Conservation (phyloP, 2,888 invertebrate genomes). For the Cheilosia scutellata region DNA sequence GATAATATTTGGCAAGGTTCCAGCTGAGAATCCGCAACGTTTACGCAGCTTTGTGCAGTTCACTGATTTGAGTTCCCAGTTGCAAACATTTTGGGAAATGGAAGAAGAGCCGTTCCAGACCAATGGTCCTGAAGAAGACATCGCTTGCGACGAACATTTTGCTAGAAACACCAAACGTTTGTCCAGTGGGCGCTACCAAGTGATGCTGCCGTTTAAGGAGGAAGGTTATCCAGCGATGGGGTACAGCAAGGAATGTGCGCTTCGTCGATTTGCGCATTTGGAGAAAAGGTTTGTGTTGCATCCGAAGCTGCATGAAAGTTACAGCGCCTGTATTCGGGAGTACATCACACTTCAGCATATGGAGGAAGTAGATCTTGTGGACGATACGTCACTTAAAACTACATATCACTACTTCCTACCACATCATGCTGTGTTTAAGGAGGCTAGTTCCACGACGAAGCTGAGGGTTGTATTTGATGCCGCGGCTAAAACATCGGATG, state of each 20-base stretch:
- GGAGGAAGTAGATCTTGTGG: not conserved
- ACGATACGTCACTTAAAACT: not conserved
- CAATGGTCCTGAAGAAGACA: not conserved
- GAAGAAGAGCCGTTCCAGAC: not conserved
- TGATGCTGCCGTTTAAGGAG: conserved; percentile 6
- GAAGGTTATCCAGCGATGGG: conserved; percentile 1
- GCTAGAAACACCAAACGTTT: too few relatives aligned
- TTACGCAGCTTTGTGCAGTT: not conserved
- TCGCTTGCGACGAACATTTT: too few relatives aligned
- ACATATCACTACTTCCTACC: conserved; percentile 49
- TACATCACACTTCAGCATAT: conserved; percentile 15
- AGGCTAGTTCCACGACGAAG: conserved; percentile 59
- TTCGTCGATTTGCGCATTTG: not conserved
- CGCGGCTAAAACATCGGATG: conserved; percentile 50
- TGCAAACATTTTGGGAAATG: conserved; percentile 11
- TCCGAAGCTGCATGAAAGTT: not conserved
- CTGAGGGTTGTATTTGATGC: conserved; percentile 65
- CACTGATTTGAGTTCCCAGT: not conserved
- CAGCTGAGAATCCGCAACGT: not conserved
- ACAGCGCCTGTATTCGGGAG: not conserved
- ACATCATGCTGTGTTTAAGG: conserved; percentile 51
- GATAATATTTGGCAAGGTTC: not conserved
- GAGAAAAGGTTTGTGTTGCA: not conserved
- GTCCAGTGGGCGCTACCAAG: not conserved
- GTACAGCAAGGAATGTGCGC: not conserved